Evolutionary conservation across 2,888 invertebrate species (phyloP), one percentile per base, ranked within the genome.

Genomic region (Colostygia pectinataria): DNA sequence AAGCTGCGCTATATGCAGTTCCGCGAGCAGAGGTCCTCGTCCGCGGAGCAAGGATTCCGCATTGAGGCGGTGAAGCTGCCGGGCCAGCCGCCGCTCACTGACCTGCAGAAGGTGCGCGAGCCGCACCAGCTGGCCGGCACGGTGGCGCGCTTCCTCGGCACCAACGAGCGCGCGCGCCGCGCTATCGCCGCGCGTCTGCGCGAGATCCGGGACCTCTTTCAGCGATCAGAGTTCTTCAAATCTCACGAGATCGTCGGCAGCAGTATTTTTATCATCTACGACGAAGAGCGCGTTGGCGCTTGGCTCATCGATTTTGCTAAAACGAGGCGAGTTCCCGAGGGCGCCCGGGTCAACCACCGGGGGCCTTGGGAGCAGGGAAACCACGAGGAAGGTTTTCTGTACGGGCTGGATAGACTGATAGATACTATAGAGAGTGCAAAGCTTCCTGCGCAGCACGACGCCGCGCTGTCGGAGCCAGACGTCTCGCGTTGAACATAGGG

Each of bases 231-330:
- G 24, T 96, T 94, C 80, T 98, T 98, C 82, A 93, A 93, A 67
- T 92, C 91, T 10, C 97, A 98, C 74, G 98, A 99, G 92, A 96
- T 98, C 49, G 95, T 98, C 68, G 97, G 97, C 24, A 98, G 98
- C 83, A 98, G 98, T 80, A 93, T 99, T 61, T 95, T 99, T 68
- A 95, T 99, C 67, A 95, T 99, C 54, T 97, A 97, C 77, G 99
- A 99, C 76, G 93, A 95, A 49, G 92, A 93, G 52, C 95, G 95
- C 67, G 95, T 96, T 24, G 98, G 98, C 14, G 97, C 95, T 4
- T 99, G 99, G 99, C 91, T 99, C 63, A 99, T 99, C 55, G 99
- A 99, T 79, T 99, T 99, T 77, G 98, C 98, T 36, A 99, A 99
- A 78, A 97, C 98, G 0, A 92, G 95, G 42, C 91, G 92, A 41